These are phyloP conservation scores for Butastur rufipennis DNA, from an alignment of 2,113 vertebrate genomes.

Conservation along the genomic window DNA sequence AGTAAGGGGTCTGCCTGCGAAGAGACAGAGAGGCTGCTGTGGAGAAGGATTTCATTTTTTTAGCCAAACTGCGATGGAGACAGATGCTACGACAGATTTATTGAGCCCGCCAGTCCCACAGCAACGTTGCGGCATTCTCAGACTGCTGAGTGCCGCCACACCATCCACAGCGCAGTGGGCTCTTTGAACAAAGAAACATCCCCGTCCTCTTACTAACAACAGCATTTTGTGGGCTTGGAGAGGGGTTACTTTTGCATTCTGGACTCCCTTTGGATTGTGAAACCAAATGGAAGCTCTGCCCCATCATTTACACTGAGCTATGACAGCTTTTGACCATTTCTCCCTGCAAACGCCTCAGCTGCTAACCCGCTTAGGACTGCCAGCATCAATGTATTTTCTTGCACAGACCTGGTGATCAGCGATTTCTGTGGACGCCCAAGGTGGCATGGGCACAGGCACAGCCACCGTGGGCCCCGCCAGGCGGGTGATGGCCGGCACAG, in stretches of 20 bases:
- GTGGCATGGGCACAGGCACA: no score
- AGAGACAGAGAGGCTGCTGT: background rate
- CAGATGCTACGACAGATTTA: background rate
- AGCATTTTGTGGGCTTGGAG: background rate
- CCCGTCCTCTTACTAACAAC: background rate
- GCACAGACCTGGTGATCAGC: background rate
- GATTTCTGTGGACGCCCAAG: background rate
- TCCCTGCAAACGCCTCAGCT: background rate
- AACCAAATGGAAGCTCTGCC: background rate
- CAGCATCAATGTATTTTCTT: no score
- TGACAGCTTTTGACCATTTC: background rate
- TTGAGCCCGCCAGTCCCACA: background rate
- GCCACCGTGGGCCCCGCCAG: rapidly evolving
- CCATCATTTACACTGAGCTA: background rate
- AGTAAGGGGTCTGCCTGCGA: background rate
- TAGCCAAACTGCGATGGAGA: background rate
- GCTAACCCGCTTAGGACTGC: background rate
- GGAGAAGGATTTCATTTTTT: background rate
- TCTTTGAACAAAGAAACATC: background rate
- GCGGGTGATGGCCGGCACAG: background rate
- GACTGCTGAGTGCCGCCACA: rapidly evolving
- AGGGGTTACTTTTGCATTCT: background rate
- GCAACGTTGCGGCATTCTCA: background rate
- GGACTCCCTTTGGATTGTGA: background rate
- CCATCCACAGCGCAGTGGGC: background rate